These are phyloP conservation scores for Phyto melanocephala DNA, from an alignment of 2,888 invertebrate genomes.

Conservation along the genomic window DNA sequence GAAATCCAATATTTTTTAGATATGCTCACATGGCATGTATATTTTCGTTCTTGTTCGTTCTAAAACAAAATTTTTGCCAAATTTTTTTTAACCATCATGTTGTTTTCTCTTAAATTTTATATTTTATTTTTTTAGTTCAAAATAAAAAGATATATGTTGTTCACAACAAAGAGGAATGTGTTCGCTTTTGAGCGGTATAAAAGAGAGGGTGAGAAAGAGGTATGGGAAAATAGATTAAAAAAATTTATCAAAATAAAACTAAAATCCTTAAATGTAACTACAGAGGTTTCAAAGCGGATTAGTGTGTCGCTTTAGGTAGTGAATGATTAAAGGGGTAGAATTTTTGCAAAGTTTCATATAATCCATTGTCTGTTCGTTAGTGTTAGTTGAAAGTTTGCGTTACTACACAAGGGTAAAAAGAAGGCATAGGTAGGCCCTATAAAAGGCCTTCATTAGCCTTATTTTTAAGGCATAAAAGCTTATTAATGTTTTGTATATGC, in stretches of 20 bases:
- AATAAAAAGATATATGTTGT: not conserved
- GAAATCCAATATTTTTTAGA: not conserved
- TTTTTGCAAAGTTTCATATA: conserved; percentile 20
- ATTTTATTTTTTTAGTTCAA: not conserved
- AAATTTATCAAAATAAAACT: conserved; percentile 21
- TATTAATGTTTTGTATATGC: too few species aligned
- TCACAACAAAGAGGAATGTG: not conserved
- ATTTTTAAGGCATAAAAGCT: too few species aligned
- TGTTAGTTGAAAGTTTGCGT: not conserved
- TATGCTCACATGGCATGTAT: not conserved
- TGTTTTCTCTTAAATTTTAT: not conserved
- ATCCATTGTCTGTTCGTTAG: not conserved
- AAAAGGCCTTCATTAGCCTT: too few species aligned
- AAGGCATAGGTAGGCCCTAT: too few species aligned
- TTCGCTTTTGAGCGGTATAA: not conserved
- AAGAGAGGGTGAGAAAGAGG: not conserved
- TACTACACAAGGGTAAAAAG: too few species aligned
- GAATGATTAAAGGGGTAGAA: conserved; percentile 55
- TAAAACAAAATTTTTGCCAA: not conserved
- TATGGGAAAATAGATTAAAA: not conserved
- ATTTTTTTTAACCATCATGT: not conserved
- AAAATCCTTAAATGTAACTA: conserved; percentile 43
- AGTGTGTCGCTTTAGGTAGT: conserved; percentile 52
- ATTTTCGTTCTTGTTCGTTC: not conserved
- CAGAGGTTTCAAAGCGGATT: conserved; percentile 58